phyloP scores from a whole-genome alignment of 1,140 invertebrate species.

The Neuroterus valhalla region DNA sequence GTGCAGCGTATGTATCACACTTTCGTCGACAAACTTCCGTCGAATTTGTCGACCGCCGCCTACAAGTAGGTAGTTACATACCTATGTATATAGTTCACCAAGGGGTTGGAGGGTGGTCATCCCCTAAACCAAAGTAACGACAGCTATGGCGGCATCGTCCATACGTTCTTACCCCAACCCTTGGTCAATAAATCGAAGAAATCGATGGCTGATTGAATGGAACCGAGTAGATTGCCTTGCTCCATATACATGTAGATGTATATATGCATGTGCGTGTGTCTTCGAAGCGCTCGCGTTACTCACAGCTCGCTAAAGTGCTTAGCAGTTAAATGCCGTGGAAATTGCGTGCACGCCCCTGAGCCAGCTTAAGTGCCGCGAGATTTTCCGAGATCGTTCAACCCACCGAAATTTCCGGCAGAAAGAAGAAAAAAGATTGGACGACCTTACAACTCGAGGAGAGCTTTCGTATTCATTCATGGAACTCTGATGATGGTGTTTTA shows the following conservation, averaged over 20 bases:
- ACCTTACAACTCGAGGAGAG: neutral
- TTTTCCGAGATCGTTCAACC: neutral
- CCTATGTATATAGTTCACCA: neutral
- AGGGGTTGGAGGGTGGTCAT: slow-evolving; percentile 49
- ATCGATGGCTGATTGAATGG: slow-evolving; percentile 68
- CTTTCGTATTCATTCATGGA: too few relatives aligned
- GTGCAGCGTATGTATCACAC: too few relatives aligned
- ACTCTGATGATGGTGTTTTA: too few relatives aligned
- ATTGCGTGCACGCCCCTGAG: slow-evolving; percentile 39
- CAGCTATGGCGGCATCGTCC: slow-evolving; percentile 55
- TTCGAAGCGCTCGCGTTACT: neutral
- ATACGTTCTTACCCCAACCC: slow-evolving; percentile 58
- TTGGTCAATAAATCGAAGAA: slow-evolving; percentile 64
- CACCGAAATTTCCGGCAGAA: neutral
- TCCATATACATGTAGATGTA: slow-evolving; percentile 9
- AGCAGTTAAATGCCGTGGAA: slow-evolving; percentile 57
- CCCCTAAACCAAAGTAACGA: slow-evolving; percentile 62
- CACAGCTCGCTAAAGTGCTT: slow-evolving; percentile 43
- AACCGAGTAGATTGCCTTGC: slow-evolving; percentile 63
- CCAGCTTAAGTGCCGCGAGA: slow-evolving; percentile 9
- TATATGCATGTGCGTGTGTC: neutral
- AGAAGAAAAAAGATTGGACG: neutral
- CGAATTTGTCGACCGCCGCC: neutral
- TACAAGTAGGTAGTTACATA: neutral
- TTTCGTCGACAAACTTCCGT: too few relatives aligned